Conservation (phyloP, 2,113 vertebrate species). For the Bettongia penicillata region DNA sequence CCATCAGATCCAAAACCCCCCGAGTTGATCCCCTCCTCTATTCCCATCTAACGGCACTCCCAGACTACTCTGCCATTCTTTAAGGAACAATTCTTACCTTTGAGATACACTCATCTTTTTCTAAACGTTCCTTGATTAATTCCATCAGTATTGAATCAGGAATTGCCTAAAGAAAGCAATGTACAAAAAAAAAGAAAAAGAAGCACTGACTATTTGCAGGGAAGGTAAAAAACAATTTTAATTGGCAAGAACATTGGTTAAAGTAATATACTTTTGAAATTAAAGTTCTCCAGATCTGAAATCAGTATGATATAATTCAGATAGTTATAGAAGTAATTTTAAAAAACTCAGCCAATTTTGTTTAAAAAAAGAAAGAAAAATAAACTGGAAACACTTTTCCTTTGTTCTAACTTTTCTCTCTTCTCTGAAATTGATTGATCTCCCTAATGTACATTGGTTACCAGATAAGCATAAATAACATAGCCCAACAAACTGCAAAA, state of each 20-base stretch:
- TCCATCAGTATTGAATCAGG: slow-evolving; percentile 83
- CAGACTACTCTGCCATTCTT: slow-evolving; percentile 70
- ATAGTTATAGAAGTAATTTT: slow-evolving; percentile 40
- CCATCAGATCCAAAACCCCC: slow-evolving; percentile 79
- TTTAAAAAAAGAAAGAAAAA: too few relatives aligned
- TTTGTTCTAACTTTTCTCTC: not conserved
- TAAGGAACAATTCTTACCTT: slow-evolving; percentile 85
- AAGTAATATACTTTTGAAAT: slow-evolving; percentile 63
- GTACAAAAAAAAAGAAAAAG: not conserved
- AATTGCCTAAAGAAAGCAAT: slow-evolving; percentile 83
- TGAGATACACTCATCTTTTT: slow-evolving; percentile 87
- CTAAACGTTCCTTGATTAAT: slow-evolving; percentile 87
- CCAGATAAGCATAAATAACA: not conserved
- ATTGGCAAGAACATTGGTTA: slow-evolving; percentile 56
- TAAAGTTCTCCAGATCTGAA: not conserved
- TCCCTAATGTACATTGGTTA: not conserved
- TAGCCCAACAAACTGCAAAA: not conserved
- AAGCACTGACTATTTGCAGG: slow-evolving; percentile 55
- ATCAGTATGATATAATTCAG: slow-evolving; percentile 52
- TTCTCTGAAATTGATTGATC: not conserved
- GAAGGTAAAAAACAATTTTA: slow-evolving; percentile 69
- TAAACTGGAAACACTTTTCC: too few relatives aligned
- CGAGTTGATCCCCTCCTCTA: slow-evolving; percentile 81
- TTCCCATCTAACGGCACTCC: slow-evolving; percentile 69
- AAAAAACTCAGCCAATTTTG: too few relatives aligned